Conservation (phyloP, 37 sponge, comb jelly and placozoan genomes). For the Oopsacas minuta region DNA sequence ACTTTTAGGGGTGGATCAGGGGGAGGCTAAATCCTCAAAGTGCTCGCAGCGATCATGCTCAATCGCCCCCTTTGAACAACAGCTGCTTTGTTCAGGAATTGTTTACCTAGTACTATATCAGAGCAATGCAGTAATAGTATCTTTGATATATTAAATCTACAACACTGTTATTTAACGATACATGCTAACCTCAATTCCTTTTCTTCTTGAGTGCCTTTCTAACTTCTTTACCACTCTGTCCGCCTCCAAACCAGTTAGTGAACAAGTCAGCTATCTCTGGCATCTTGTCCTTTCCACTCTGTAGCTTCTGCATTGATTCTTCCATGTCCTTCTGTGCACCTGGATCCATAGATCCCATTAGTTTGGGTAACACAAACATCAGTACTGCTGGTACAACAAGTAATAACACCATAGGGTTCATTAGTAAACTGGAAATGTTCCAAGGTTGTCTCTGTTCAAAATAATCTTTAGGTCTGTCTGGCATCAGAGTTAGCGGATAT, state of each 20-base stretch:
- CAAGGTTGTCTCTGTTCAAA: conserved; percentile 80
- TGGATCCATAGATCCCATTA: conserved; percentile 70
- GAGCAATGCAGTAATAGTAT: no score
- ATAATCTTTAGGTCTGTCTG: conserved; percentile 44
- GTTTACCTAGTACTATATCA: no score
- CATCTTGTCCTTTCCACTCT: conserved; percentile 29
- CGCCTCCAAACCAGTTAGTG: conserved; percentile 68
- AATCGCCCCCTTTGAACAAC: no score
- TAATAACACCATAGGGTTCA: conserved; percentile 85
- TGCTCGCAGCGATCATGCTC: no score
- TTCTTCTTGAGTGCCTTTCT: background rate
- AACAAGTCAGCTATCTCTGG: conserved; percentile 59
- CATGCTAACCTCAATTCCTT: background rate
- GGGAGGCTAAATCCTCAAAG: no score
- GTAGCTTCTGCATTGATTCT: conserved; percentile 45
- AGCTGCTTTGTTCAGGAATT: no score
- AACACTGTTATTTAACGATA: background rate
- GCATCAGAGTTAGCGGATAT: conserved; percentile 66
- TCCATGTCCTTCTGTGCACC: conserved; percentile 77
- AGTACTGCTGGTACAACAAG: conserved; percentile 66
- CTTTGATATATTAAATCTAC: no score
- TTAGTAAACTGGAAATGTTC: conserved; percentile 45
- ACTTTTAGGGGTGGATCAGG: no score
- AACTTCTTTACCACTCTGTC: background rate
- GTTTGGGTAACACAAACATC: conserved; percentile 63